These are phyloP conservation scores for Micromussa lordhowensis DNA, from an alignment of 92 coral and sea anemone genomes.

Conservation along the genomic window DNA sequence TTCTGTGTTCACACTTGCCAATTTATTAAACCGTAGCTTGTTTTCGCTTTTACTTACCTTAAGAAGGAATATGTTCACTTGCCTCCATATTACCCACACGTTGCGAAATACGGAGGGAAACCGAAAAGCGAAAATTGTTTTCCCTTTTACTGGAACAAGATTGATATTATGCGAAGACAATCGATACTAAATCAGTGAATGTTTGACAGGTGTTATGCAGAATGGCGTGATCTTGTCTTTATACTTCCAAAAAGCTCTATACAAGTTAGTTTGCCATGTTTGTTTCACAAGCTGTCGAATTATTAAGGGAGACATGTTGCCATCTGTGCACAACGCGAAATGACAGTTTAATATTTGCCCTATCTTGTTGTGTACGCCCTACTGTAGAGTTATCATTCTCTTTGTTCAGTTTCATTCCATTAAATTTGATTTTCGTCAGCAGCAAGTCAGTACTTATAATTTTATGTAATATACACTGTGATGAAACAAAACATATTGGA, in stretches of 20 bases:
- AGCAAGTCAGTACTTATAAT: neutral
- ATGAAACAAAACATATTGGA: neutral
- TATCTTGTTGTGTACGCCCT: neutral
- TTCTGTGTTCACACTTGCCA: neutral
- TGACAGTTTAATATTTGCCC: neutral
- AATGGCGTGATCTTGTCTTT: neutral
- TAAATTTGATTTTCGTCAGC: neutral
- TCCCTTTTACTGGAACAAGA: neutral
- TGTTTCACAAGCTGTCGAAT: neutral
- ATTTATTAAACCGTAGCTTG: neutral
- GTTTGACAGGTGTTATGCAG: neutral
- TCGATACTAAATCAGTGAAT: neutral
- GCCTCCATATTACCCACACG: neutral
- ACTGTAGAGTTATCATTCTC: neutral
- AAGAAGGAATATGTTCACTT: neutral
- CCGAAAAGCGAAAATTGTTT: constrained; percentile 19
- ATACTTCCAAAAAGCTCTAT: neutral
- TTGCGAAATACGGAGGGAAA: constrained; percentile 16
- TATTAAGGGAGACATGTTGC: neutral
- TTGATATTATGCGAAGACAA: constrained; percentile 5
- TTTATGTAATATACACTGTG: neutral
- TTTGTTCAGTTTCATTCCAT: neutral
- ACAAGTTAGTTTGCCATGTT: neutral
- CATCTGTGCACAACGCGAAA: neutral
- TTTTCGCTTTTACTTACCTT: neutral